phyloP scores from a whole-genome alignment of 2,797 vertebrate species.

The Distichodus sexfasciatus region DNA sequence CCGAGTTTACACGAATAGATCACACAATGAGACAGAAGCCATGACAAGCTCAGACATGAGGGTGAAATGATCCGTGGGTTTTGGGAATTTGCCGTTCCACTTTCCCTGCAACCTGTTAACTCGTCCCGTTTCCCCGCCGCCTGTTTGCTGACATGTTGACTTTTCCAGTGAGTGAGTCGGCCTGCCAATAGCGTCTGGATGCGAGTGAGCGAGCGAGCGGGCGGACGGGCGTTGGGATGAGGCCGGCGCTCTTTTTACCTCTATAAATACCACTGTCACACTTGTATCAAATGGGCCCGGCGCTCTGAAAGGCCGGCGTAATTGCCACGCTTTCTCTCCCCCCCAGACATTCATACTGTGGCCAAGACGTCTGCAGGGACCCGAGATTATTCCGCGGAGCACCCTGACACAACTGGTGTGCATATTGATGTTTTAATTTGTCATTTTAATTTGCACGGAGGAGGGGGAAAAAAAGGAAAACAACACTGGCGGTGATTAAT shows the following conservation, averaged over 20 bases:
- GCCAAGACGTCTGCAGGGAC: conserved; percentile 68
- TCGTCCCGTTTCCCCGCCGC: conserved; percentile 67
- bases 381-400: conserved; percentile 66
- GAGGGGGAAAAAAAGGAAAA: conserved; percentile 61
- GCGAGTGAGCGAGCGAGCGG: conserved; percentile 60
- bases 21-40: too few relatives aligned
- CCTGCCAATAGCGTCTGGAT: conserved; percentile 72
- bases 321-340: conserved; percentile 63
- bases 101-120: conserved; percentile 70
- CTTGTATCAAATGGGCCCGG: conserved; percentile 70
- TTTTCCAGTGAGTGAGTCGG: conserved; percentile 75
- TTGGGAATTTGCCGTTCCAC: conserved; percentile 55
- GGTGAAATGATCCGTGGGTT: conserved; percentile 58
- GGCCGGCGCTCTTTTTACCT: conserved; percentile 58
- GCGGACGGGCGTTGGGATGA: too few relatives aligned
- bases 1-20: too few relatives aligned
- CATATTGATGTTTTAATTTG: conserved; percentile 64
- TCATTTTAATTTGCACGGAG: conserved; percentile 61
- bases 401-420: conserved; percentile 63
- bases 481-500: conserved; percentile 17
- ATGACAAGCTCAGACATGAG: not conserved
- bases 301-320: conserved; percentile 63
- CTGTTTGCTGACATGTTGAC: conserved; percentile 77
- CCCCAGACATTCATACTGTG: conserved; percentile 57
- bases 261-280: conserved; percentile 76